Evolutionary conservation across 2,888 invertebrate genomes (phyloP).

Genomic region (Drosophila prostipennis): DNA sequence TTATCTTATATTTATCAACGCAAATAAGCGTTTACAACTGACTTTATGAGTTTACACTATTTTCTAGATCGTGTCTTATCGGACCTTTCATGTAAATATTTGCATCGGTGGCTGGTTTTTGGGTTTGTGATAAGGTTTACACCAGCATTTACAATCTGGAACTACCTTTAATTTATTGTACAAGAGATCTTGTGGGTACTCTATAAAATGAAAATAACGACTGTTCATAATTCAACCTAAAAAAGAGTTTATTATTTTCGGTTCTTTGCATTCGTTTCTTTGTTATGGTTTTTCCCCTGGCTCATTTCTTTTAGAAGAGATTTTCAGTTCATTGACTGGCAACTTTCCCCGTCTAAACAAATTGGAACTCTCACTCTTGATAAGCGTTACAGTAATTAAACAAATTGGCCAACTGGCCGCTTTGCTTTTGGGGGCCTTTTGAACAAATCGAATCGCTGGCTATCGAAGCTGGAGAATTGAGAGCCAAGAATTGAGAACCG

Average conservation of each 20-base stretch:
- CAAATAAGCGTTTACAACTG: conserved; percentile 29
- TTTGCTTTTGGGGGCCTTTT: conserved; percentile 15
- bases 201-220: not conserved
- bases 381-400: conserved; percentile 68
- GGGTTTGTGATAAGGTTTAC: conserved; percentile 23
- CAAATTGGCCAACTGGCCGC: conserved; percentile 57
- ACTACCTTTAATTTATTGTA: conserved; percentile 4
- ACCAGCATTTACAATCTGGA: conserved; percentile 6
- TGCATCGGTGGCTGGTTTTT: conserved; percentile 50
- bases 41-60: conserved; percentile 10
- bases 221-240: no score
- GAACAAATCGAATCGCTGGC: conserved; percentile 12
- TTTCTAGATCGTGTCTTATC: conserved; percentile 59
- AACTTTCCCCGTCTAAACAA: conserved; percentile 60
- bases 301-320: not conserved
- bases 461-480: conserved; percentile 17
- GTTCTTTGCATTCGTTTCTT: not conserved
- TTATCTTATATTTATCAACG: conserved; percentile 29
- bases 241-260: not conserved
- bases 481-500: not conserved
- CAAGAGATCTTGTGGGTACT: not conserved
- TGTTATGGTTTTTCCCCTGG: not conserved
- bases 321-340: conserved; percentile 1
- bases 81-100: conserved; percentile 62
- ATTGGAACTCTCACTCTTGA: conserved; percentile 72